phyloP scores from a whole-genome alignment of 1,140 invertebrate genomes.

The Brachionus rubens region DNA sequence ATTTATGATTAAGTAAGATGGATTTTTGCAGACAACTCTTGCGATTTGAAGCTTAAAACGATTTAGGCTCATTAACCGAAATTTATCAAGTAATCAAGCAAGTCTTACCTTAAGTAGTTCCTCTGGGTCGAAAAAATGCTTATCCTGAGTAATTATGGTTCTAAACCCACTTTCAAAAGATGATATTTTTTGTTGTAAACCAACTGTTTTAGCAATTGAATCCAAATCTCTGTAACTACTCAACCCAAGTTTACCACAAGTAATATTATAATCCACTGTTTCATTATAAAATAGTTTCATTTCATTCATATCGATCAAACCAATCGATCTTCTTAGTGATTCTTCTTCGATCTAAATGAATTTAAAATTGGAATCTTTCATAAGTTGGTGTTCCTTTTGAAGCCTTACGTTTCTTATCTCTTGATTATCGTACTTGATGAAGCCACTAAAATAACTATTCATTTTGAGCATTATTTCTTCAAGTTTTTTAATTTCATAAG shows the following conservation, averaged over 20 bases:
- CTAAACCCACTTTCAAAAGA: neutral
- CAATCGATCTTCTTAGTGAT: neutral
- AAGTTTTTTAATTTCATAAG: neutral
- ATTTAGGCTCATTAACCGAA: too few relatives aligned
- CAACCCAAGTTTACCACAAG: slow-evolving; percentile 6
- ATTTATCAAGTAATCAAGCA: too few relatives aligned
- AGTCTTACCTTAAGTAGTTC: slow-evolving; percentile 13
- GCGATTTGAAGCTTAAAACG: slow-evolving; percentile 1
- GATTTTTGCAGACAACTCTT: neutral
- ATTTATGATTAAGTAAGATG: neutral
- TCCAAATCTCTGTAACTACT: neutral
- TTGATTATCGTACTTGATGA: slow-evolving; percentile 20
- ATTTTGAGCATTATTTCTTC: neutral
- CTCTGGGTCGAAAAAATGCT: neutral
- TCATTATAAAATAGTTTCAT: slow-evolving; percentile 10
- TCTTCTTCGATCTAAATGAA: slow-evolving; percentile 8
- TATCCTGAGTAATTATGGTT: neutral
- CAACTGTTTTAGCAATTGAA: neutral
- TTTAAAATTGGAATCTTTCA: neutral
- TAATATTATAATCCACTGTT: neutral
- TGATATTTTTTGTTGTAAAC: neutral
- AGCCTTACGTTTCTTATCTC: neutral
- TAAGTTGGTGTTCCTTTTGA: neutral
- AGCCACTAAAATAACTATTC: slow-evolving; percentile 35
- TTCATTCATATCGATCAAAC: slow-evolving; percentile 19